Evolutionary conservation across 1,140 invertebrate species (phyloP).

Genomic region (Reticulitermes speratus): DNA sequence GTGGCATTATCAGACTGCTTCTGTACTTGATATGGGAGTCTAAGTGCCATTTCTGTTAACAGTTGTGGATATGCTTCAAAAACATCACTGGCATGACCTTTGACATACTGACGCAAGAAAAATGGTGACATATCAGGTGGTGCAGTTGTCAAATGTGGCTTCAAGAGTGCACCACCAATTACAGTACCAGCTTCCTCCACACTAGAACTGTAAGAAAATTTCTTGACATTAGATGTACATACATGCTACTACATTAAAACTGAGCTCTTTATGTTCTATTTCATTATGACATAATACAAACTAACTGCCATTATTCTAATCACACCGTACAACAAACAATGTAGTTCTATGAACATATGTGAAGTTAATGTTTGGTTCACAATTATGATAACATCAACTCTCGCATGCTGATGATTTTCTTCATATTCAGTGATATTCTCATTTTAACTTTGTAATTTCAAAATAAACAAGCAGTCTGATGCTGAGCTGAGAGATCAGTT

Average conservation of each 20-base stretch:
- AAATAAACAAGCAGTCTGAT: too few relatives aligned
- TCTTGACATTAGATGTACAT: neutral
- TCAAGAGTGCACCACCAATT: constrained; percentile 64
- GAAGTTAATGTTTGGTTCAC: too few relatives aligned
- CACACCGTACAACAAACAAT: too few relatives aligned
- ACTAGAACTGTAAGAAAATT: constrained; percentile 43
- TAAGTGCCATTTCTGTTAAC: constrained; percentile 90
- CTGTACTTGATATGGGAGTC: constrained; percentile 89
- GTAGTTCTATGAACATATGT: too few relatives aligned
- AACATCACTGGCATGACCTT: constrained; percentile 86
- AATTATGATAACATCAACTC: too few relatives aligned
- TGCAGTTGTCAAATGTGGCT: constrained; percentile 74
- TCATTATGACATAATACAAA: too few relatives aligned
- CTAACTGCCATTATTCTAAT: too few relatives aligned
- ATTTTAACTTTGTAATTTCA: too few relatives aligned
- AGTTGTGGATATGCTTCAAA: constrained; percentile 92
- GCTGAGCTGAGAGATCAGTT: neutral
- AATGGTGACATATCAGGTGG: constrained; percentile 95
- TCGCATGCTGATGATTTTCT: too few relatives aligned
- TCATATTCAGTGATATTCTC: too few relatives aligned
- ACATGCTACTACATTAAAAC: too few relatives aligned
- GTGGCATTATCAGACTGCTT: constrained; percentile 30
- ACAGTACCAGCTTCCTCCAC: constrained; percentile 54
- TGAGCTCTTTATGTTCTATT: too few relatives aligned
- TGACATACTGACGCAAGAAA: constrained; percentile 90